Evolutionary conservation across 2,888 invertebrate species (phyloP), one percentile per base, ranked within the genome.

Genomic region (Esperia sulphurella): DNA sequence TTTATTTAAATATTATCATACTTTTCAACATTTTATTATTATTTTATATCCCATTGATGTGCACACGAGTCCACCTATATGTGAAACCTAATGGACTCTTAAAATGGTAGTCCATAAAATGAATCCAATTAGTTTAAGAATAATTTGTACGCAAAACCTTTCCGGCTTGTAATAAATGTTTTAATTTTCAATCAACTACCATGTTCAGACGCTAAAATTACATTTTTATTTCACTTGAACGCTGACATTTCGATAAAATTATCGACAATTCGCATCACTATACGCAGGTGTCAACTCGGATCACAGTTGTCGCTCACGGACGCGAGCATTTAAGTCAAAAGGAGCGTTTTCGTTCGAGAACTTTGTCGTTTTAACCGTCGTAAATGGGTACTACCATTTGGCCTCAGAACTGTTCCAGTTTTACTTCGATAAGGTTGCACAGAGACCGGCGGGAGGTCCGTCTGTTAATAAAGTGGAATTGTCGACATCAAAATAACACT

Each of bases 401-500:
- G 7, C n/a, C 28, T 7, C 29, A 12, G 39, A 13, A 42, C 29
- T 0, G 29, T 33, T 62, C 61, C 52, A 64, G 52, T 63, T 57
- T 68, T 59, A 78, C 59, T 68, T 55, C 57, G 83, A 85, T 78
- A 86, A 66, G 75, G 86, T 83, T 75, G 75, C 62, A 75, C 63
- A 58, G 61, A 52, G 61, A 66, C 52, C 83, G 77, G 79, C 82
- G 82, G 87, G 86, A 75, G 85, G 82, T 83, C 85, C 68, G 60
- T 60, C 66, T 73, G 72, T 81, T 84, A 85, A 83, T 86, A 84
- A 84, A 85, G 83, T 82, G 83, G 84, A 83, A 84, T 84, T 84
- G 87, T 85, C 84, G 86, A 86, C 83, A 87, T 85, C 78, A 83
- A 82, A 83, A 85, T 82, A 83, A 78, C 83, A 82, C 76, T 86